A percentile compares a stretch with the other conserved stretches of the same genome.
These are phyloP conservation scores for Fistularia tabacaria DNA, from an alignment of 2,797 vertebrate species.

Conservation along the genomic window DNA sequence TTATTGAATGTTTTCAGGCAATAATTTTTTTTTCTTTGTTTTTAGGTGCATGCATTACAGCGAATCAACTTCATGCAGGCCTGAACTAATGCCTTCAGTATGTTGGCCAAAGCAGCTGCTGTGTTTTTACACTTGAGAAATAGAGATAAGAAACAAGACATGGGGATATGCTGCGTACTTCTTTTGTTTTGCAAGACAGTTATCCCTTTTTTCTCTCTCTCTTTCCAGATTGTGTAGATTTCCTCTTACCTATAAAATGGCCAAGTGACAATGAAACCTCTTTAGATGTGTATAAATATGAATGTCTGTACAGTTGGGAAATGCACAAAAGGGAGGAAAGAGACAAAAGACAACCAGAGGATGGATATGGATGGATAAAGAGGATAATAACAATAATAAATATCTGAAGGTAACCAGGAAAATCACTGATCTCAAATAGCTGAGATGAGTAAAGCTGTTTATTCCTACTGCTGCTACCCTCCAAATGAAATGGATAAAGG, in stretches of 20 bases:
- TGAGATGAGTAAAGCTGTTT: too few species aligned
- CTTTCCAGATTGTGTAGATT: background rate
- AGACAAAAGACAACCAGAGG: background rate
- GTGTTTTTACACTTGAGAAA: constrained; percentile 26
- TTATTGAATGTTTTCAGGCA: constrained; percentile 75
- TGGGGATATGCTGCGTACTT: constrained; percentile 2
- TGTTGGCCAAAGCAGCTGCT: constrained; percentile 45
- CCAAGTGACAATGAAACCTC: background rate
- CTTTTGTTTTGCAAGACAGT: constrained; percentile 3
- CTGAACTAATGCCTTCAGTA: constrained; percentile 47
- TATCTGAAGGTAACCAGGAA: too few species aligned
- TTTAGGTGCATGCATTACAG: constrained; percentile 61
- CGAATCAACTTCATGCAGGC: constrained; percentile 43
- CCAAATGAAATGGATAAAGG: too few species aligned
- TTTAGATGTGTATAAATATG: background rate
- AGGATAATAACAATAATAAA: too few species aligned
- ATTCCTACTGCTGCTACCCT: too few species aligned
- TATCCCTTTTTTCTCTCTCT: background rate
- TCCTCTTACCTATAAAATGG: background rate
- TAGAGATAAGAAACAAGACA: constrained; percentile 13
- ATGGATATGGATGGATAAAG: constrained; percentile 1
- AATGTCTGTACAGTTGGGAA: too few species aligned
- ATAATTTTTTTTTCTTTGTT: constrained; percentile 57
- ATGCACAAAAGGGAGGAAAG: background rate
- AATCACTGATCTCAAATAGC: too few species aligned